A percentile compares a stretch with the other conserved stretches of the same genome.
phyloP scores from a whole-genome alignment of 2,113 vertebrate species.

The Elephantulus edwardii region DNA sequence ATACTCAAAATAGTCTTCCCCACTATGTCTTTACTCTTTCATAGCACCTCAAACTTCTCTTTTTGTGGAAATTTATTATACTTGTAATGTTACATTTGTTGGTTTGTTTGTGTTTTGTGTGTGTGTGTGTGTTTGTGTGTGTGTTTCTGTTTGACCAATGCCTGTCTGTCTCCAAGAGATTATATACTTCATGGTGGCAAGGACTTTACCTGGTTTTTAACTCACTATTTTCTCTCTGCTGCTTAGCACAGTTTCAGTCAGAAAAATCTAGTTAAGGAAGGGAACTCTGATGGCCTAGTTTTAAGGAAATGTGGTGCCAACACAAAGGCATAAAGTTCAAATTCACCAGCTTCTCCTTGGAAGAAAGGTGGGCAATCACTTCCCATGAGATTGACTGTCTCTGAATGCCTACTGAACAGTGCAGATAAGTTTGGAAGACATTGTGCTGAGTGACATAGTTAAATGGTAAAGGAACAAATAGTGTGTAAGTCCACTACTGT shows the following conservation, averaged over 20 bases:
- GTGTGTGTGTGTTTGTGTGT: background rate
- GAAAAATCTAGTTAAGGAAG: background rate
- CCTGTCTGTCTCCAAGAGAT: background rate
- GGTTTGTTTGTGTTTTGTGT: background rate
- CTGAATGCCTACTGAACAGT: too few species aligned
- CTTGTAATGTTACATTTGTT: background rate
- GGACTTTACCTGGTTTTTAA: background rate
- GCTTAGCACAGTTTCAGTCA: background rate
- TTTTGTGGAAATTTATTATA: background rate
- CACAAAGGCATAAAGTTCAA: too few species aligned
- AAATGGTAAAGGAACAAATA: too few species aligned
- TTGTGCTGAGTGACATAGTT: too few species aligned
- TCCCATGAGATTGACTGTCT: too few species aligned
- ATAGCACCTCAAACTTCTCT: rapidly evolving
- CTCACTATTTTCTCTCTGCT: background rate
- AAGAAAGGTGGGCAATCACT: too few species aligned
- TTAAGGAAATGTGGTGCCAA: too few species aligned
- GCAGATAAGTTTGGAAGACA: too few species aligned
- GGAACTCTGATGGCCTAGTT: too few species aligned
- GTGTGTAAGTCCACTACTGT: too few species aligned
- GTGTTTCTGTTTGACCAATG: background rate
- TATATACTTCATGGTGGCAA: background rate
- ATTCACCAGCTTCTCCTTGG: too few species aligned
- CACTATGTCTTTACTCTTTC: background rate
- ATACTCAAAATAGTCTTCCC: background rate